A percentile compares a stretch with the other conserved stretches of the same genome.
These are phyloP conservation scores for Trichonephila clavipes DNA, from an alignment of 1,140 invertebrate genomes.

Conservation along the genomic window DNA sequence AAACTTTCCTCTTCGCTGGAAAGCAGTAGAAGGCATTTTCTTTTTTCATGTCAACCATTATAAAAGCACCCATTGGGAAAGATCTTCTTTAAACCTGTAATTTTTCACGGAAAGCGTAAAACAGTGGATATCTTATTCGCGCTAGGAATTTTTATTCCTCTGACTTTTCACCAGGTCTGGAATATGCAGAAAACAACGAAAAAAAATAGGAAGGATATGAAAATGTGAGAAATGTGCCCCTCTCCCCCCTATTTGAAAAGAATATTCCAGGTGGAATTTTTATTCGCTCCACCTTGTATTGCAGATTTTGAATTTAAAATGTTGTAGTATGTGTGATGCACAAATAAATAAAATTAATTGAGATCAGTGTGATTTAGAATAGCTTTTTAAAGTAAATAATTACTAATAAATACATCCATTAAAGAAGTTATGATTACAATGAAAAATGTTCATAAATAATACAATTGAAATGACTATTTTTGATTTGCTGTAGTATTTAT, in stretches of 20 bases:
- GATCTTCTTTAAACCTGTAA: neutral
- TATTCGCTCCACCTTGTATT: neutral
- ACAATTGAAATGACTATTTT: too few relatives aligned
- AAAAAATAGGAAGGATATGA: neutral
- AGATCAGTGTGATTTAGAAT: too few relatives aligned
- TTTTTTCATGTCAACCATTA: neutral
- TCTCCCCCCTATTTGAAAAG: neutral
- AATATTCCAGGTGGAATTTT: neutral
- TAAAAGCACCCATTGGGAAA: neutral
- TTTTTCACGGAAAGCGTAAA: conserved; percentile 8
- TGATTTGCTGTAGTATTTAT: too few relatives aligned
- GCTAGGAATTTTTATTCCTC: neutral
- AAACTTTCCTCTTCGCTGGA: neutral
- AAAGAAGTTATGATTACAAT: too few relatives aligned
- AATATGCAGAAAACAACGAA: neutral
- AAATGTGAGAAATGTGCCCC: too few relatives aligned
- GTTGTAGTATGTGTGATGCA: too few relatives aligned
- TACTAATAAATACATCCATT: too few relatives aligned
- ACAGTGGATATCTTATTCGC: conserved; percentile 15
- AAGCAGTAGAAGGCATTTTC: neutral
- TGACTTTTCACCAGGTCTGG: neutral
- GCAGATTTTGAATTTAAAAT: neutral
- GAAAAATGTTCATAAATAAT: too few relatives aligned
- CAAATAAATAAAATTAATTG: too few relatives aligned
- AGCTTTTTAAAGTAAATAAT: too few relatives aligned